Percentiles rank a stretch among this genome's conserved stretches.
Evolutionary conservation across 2,888 invertebrate genomes (phyloP).

Genomic region (Arrhopalites spinosus): DNA sequence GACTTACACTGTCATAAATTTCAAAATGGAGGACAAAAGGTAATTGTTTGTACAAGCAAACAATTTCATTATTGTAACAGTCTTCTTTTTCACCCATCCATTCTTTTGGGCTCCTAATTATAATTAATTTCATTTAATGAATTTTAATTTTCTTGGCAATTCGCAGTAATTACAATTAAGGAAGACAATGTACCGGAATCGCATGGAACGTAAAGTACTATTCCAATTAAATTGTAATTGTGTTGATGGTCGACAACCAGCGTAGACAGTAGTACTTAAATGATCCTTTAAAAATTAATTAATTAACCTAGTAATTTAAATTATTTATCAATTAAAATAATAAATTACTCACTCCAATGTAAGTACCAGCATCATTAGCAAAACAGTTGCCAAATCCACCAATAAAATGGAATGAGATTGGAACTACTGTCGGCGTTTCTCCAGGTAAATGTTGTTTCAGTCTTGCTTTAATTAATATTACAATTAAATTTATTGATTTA

Average conservation of each 20-base stretch:
- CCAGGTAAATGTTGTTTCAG: constrained; percentile 41
- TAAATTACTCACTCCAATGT: constrained; percentile 38
- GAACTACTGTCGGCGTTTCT: constrained; percentile 25
- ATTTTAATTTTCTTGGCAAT: background rate
- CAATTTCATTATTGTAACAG: constrained; percentile 39
- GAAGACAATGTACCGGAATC: too few species aligned
- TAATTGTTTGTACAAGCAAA: constrained; percentile 44
- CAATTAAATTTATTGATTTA: background rate
- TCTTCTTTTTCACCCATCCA: constrained; percentile 36
- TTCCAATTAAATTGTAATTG: constrained; percentile 50
- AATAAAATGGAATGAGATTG: constrained; percentile 44
- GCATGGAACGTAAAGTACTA: constrained; percentile 40
- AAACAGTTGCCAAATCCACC: constrained; percentile 47
- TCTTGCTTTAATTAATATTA: constrained; percentile 5
- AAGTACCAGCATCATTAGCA: background rate
- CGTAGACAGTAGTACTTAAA: constrained; percentile 14
- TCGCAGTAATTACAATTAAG: too few species aligned
- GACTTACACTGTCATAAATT: constrained; percentile 42
- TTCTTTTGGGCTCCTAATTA: constrained; percentile 16
- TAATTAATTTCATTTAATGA: constrained; percentile 4
- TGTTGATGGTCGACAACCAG: constrained; percentile 38
- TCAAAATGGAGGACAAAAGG: constrained; percentile 42
- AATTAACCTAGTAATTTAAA: background rate
- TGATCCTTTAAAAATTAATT: constrained; percentile 3
- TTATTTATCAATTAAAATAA: background rate